A percentile compares a stretch with the other conserved stretches of the same genome.
Conservation (phyloP, 2,888 invertebrate species). For the Iselma pallidipennis region DNA sequence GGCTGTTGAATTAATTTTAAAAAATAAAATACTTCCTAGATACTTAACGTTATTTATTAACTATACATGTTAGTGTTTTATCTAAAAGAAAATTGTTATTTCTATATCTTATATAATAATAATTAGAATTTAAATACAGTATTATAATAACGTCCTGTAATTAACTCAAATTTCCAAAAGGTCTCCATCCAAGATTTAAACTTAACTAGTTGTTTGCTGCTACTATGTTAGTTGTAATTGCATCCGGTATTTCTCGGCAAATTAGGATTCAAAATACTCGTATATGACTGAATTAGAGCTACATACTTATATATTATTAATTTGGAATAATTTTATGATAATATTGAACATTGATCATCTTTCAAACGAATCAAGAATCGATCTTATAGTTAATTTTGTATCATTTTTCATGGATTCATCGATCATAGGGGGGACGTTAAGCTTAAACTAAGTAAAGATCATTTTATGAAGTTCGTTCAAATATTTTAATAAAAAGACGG, state of each 20-base stretch:
- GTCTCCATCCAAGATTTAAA: background rate
- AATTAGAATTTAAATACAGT: background rate
- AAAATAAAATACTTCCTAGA: conserved; percentile 9
- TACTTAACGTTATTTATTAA: conserved; percentile 6
- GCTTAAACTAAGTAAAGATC: conserved; percentile 11
- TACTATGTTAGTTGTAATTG: background rate
- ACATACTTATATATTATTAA: no score
- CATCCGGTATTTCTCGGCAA: background rate
- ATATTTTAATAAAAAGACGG: conserved; percentile 12
- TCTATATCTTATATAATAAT: background rate
- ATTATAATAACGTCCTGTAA: background rate
- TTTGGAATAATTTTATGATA: no score
- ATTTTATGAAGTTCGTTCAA: conserved; percentile 10
- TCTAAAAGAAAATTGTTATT: background rate
- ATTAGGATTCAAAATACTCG: background rate
- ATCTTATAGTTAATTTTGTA: no score
- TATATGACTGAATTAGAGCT: background rate
- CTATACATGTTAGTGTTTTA: conserved; percentile 2
- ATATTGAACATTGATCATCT: background rate
- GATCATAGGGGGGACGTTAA: conserved; percentile 8
- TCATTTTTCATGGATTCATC: conserved; percentile 17
- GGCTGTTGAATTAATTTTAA: conserved; percentile 19
- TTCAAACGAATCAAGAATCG: no score
- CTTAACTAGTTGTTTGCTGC: background rate
- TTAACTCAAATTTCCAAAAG: background rate